phyloP scores from a whole-genome alignment of 2,113 vertebrate species.

The Microtus ochrogaster region DNA sequence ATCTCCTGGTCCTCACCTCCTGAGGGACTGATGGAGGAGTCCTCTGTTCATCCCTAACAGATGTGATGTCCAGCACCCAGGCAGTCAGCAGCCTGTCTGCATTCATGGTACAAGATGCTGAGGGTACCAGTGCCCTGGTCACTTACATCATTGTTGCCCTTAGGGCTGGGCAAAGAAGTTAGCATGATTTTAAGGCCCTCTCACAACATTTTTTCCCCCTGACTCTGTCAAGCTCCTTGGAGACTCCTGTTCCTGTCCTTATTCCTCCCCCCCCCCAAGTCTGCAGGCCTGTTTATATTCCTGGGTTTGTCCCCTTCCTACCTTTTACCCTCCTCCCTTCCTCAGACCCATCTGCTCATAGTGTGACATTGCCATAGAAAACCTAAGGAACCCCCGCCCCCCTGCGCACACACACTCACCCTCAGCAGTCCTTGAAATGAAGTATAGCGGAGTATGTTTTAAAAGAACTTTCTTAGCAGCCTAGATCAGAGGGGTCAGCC shows the following conservation, averaged over 20 bases:
- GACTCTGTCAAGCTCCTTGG: neutral
- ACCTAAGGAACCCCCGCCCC: neutral
- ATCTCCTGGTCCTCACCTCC: neutral
- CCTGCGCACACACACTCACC: no score
- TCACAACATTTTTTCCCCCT: neutral
- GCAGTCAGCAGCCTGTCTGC: neutral
- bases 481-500: neutral
- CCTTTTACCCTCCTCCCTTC: neutral
- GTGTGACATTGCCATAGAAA: neutral
- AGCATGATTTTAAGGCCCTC: neutral
- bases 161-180: neutral
- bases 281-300: neutral
- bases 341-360: neutral
- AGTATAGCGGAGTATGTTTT: neutral
- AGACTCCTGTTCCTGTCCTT: neutral
- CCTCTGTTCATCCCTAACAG: slow-evolving; percentile 11
- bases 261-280: neutral
- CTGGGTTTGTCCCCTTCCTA: neutral
- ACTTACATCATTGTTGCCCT: neutral
- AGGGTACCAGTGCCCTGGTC: neutral
- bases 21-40: neutral
- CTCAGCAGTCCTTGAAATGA: slow-evolving; percentile 4
- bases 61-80: neutral
- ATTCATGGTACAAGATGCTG: neutral
- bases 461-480: neutral